Percentiles rank a stretch among this genome's conserved stretches.
Evolutionary conservation across 2,113 vertebrate species (phyloP).

Genomic region (Nothobranchius furzeri): DNA sequence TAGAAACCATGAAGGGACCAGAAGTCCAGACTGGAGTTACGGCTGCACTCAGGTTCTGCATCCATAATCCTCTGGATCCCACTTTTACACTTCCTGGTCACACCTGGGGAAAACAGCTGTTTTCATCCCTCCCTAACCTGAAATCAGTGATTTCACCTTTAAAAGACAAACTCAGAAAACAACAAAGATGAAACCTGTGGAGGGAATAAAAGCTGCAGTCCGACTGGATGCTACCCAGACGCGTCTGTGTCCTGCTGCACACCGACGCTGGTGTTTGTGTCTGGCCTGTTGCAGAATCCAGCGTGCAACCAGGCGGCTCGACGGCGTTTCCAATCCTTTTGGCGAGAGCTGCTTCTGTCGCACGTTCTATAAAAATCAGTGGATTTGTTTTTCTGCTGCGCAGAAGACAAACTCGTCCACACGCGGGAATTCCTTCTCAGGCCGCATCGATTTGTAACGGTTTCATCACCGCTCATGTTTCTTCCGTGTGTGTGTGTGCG

Average conservation of each 20-base stretch:
- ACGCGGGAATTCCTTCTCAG: background rate
- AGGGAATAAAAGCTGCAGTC: background rate
- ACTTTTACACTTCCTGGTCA: too few species aligned
- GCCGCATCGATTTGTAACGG: background rate
- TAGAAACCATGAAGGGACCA: too few species aligned
- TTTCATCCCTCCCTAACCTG: too few species aligned
- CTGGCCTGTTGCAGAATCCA: background rate
- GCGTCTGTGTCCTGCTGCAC: background rate
- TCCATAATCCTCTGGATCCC: too few species aligned
- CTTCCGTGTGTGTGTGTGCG: background rate
- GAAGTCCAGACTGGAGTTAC: too few species aligned
- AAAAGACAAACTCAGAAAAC: background rate
- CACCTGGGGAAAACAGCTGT: too few species aligned
- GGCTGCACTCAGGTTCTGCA: too few species aligned
- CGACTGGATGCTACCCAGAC: background rate
- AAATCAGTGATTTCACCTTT: too few species aligned
- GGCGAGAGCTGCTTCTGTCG: background rate
- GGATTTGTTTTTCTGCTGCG: background rate
- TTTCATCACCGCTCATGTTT: background rate
- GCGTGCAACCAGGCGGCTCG: slow-evolving; percentile 5
- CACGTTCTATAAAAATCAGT: background rate
- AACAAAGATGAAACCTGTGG: background rate
- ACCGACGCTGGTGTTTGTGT: background rate
- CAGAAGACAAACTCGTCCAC: background rate
- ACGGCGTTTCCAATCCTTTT: background rate